These are phyloP conservation scores for Apis mellifera DNA, from an alignment of 1,140 invertebrate species.

Conservation along the genomic window DNA sequence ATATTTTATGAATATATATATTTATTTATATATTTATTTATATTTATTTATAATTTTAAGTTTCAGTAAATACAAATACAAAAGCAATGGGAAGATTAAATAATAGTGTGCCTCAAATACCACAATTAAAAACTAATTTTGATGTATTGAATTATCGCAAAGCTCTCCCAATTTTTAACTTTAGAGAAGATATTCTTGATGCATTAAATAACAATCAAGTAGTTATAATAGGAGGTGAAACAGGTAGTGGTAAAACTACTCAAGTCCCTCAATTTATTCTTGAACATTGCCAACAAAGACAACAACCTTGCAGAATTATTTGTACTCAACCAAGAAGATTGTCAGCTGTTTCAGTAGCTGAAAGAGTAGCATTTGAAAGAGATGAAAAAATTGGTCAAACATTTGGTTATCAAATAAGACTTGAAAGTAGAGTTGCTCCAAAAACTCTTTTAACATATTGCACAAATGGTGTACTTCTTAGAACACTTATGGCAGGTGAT, in stretches of 20 bases:
- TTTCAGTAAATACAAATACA: slow-evolving; percentile 79
- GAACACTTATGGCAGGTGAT: slow-evolving; percentile 91
- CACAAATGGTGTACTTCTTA: slow-evolving; percentile 93
- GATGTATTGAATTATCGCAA: slow-evolving; percentile 82
- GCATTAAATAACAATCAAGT: slow-evolving; percentile 82
- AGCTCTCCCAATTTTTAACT: slow-evolving; percentile 82
- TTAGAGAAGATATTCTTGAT: slow-evolving; percentile 82
- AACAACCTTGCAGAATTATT: slow-evolving; percentile 90
- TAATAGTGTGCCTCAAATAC: slow-evolving; percentile 85
- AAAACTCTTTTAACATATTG: slow-evolving; percentile 94
- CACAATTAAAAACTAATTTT: slow-evolving; percentile 80
- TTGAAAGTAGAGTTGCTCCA: slow-evolving; percentile 90
- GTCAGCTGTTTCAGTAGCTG: slow-evolving; percentile 92
- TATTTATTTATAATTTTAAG: slow-evolving; percentile 28
- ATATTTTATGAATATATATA: background rate
- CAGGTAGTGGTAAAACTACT: slow-evolving; percentile 95
- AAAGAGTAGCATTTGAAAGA: slow-evolving; percentile 92
- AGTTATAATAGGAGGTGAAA: slow-evolving; percentile 89
- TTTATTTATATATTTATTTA: background rate
- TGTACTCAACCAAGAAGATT: slow-evolving; percentile 96
- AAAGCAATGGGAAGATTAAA: slow-evolving; percentile 84
- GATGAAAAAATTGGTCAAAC: slow-evolving; percentile 93
- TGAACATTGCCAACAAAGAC: slow-evolving; percentile 86
- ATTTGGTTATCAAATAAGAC: slow-evolving; percentile 96
- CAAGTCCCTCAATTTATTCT: slow-evolving; percentile 95